Conservation (phyloP, 2,797 vertebrate species). For the Columba guinea region DNA sequence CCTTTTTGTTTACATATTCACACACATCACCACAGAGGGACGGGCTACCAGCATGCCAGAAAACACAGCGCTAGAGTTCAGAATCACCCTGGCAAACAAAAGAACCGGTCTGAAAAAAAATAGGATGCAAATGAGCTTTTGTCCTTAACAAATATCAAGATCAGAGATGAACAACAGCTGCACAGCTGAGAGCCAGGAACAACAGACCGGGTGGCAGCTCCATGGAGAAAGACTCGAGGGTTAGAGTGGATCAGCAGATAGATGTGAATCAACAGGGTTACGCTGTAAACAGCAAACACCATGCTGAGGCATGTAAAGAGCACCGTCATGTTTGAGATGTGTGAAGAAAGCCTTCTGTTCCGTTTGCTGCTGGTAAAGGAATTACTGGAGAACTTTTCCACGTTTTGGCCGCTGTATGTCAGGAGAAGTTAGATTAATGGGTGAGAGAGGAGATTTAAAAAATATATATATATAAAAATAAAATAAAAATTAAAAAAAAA, state of each 20-base stretch:
- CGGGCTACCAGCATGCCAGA: background rate
- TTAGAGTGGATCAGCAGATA: conserved; percentile 8
- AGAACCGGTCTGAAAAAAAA: conserved; percentile 20
- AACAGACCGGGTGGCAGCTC: conserved; percentile 7
- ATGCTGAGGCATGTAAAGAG: conserved; percentile 49
- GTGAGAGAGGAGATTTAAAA: background rate
- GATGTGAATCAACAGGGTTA: conserved; percentile 56
- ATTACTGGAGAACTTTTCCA: conserved; percentile 10
- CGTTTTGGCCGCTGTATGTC: background rate
- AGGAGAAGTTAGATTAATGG: background rate
- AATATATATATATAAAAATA: background rate
- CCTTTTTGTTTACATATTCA: conserved; percentile 14
- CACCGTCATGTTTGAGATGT: conserved; percentile 44
- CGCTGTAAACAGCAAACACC: conserved; percentile 42
- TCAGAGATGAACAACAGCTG: conserved; percentile 37
- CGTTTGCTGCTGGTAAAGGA: conserved; percentile 11
- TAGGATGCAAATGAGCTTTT: conserved; percentile 28
- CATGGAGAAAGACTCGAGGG: background rate
- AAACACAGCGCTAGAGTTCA: background rate
- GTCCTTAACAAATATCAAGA: conserved; percentile 5
- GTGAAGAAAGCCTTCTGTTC: conserved; percentile 70
- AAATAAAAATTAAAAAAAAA: background rate
- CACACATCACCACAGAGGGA: conserved; percentile 3
- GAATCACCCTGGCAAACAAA: background rate
- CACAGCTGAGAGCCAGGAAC: background rate